These are phyloP conservation scores for Sarcophaga bullata DNA, from an alignment of 1,140 invertebrate genomes.

Conservation along the genomic window DNA sequence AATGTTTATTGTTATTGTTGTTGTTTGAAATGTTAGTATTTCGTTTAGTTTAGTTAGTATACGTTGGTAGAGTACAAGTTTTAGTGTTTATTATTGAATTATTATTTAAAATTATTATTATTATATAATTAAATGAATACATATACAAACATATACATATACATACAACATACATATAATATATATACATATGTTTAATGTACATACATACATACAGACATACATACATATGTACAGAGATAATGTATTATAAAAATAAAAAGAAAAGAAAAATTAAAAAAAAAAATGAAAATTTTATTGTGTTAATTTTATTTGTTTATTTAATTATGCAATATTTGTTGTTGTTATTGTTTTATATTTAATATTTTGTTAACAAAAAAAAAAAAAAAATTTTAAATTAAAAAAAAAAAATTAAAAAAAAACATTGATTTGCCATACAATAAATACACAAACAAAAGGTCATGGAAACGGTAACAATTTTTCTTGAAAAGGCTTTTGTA, in stretches of 20 bases:
- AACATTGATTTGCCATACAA: slow-evolving; percentile 52
- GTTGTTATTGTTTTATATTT: slow-evolving; percentile 25
- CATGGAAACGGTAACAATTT: not conserved
- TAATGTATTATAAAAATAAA: not conserved
- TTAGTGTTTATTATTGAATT: too few relatives aligned
- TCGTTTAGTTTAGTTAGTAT: too few relatives aligned
- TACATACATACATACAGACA: too few relatives aligned
- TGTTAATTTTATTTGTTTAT: slow-evolving; percentile 35
- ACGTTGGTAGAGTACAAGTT: too few relatives aligned
- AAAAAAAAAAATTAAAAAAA: slow-evolving; percentile 37
- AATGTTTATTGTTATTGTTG: too few relatives aligned
- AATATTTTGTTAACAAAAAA: not conserved
- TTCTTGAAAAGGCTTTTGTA: slow-evolving; percentile 35
- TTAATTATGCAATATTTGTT: not conserved
- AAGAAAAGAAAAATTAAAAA: not conserved
- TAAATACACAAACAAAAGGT: slow-evolving; percentile 55
- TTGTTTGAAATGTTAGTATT: too few relatives aligned
- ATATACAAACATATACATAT: too few relatives aligned
- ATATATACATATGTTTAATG: too few relatives aligned
- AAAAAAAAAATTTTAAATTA: slow-evolving; percentile 24
- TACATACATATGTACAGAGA: too few relatives aligned
- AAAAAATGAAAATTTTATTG: not conserved
- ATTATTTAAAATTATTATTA: too few relatives aligned
- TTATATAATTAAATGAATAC: too few relatives aligned
- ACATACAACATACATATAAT: too few relatives aligned